These are phyloP conservation scores for Bombus picipes DNA, from an alignment of 1,140 invertebrate species.

Conservation along the genomic window DNA sequence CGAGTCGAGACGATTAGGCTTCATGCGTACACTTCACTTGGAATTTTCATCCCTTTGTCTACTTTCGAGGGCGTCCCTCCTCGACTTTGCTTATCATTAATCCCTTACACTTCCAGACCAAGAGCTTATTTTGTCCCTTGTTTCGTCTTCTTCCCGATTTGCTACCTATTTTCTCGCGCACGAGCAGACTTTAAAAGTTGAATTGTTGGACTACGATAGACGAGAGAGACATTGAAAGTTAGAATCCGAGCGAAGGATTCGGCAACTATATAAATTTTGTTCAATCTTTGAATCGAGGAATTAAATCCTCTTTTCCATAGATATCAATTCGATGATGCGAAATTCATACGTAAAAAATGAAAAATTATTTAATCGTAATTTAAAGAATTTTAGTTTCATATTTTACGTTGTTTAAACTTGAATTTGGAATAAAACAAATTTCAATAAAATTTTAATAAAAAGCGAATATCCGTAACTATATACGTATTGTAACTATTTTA, in stretches of 20 bases:
- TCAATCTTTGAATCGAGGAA: neutral
- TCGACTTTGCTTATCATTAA: constrained; percentile 63
- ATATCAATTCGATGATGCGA: neutral
- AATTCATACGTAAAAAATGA: too few relatives aligned
- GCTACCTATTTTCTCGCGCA: constrained; percentile 15
- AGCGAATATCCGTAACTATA: too few relatives aligned
- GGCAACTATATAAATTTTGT: too few relatives aligned
- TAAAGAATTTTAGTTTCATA: too few relatives aligned
- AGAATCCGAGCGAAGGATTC: neutral
- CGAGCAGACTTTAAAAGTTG: neutral
- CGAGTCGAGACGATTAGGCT: constrained; percentile 58
- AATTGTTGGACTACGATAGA: neutral
- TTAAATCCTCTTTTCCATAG: neutral
- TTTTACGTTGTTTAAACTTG: too few relatives aligned
- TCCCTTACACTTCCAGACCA: constrained; percentile 52
- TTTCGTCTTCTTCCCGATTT: constrained; percentile 11
- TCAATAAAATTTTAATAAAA: too few relatives aligned
- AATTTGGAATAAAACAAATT: too few relatives aligned
- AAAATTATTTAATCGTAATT: too few relatives aligned
- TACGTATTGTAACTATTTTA: too few relatives aligned
- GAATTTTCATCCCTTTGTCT: constrained; percentile 66
- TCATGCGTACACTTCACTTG: constrained; percentile 45
- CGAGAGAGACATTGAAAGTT: neutral
- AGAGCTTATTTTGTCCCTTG: constrained; percentile 53
- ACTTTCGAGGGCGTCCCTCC: constrained; percentile 34